phyloP scores from a whole-genome alignment of 35 echinoderm and acorn worm species.

The Lytechinus variegatus region DNA sequence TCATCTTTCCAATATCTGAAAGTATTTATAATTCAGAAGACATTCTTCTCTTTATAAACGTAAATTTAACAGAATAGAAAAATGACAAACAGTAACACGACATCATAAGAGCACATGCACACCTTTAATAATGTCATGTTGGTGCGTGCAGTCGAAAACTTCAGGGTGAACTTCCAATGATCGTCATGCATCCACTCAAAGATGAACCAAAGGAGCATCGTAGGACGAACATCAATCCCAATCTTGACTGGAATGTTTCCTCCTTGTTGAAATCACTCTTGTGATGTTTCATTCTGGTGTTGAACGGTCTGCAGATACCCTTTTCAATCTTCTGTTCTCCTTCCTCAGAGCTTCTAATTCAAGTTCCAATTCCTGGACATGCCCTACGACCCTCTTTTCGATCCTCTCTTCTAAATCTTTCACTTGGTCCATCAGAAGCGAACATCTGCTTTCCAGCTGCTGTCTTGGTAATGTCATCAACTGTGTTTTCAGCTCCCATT shows the following conservation, averaged over 20 bases:
- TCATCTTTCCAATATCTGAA: background rate
- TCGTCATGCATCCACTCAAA: background rate
- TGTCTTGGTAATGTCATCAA: background rate
- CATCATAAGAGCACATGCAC: background rate
- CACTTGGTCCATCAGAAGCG: background rate
- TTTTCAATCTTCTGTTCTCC: background rate
- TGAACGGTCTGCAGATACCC: background rate
- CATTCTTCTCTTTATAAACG: background rate
- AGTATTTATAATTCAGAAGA: background rate
- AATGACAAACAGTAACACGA: background rate
- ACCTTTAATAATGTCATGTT: background rate
- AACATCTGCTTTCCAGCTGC: background rate
- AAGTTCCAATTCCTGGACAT: constrained; percentile 6
- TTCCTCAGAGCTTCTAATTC: background rate
- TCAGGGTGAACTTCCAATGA: background rate
- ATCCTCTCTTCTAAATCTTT: constrained; percentile 12
- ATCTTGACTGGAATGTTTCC: background rate
- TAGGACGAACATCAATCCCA: too few relatives aligned
- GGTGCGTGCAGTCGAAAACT: background rate
- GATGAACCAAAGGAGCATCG: background rate
- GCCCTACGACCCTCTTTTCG: background rate
- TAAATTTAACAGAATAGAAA: background rate
- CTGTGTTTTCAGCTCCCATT: background rate
- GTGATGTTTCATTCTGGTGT: background rate
- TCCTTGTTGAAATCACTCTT: background rate